Percentiles rank a stretch among this genome's conserved stretches.
These are phyloP conservation scores for Nothobranchius furzeri DNA, from an alignment of 2,113 vertebrate species.

Conservation along the genomic window DNA sequence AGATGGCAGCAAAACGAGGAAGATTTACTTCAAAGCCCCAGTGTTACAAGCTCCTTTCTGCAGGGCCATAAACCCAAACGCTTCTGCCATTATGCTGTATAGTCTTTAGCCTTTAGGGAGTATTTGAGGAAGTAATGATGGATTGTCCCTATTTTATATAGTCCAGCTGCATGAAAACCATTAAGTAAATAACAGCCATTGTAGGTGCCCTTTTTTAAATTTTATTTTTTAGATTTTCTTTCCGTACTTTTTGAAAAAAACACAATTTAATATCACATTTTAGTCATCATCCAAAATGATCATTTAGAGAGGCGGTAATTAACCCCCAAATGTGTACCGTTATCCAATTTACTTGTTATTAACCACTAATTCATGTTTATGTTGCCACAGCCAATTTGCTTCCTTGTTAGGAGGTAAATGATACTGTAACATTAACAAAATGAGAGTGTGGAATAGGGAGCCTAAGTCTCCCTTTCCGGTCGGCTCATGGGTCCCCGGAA, in stretches of 20 bases:
- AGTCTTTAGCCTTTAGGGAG: slow-evolving; percentile 65
- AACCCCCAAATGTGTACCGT: slow-evolving; percentile 76
- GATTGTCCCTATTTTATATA: slow-evolving; percentile 69
- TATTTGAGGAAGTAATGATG: slow-evolving; percentile 70
- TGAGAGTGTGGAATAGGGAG: not conserved
- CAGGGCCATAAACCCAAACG: slow-evolving; percentile 64
- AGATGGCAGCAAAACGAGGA: slow-evolving; percentile 35
- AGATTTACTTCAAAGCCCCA: slow-evolving; percentile 47
- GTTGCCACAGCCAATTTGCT: slow-evolving; percentile 76
- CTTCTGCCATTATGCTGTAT: slow-evolving; percentile 56
- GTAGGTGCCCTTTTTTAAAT: slow-evolving; percentile 47
- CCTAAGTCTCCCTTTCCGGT: too few species aligned
- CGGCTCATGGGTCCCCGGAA: too few species aligned
- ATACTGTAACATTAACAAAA: slow-evolving; percentile 60
- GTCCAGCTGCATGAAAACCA: slow-evolving; percentile 70
- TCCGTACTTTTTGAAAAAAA: slow-evolving; percentile 41
- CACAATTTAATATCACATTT: slow-evolving; percentile 74
- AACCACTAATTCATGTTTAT: slow-evolving; percentile 78
- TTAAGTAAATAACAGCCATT: slow-evolving; percentile 52
- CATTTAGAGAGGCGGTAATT: slow-evolving; percentile 76
- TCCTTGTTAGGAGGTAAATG: slow-evolving; percentile 80
- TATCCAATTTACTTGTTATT: slow-evolving; percentile 81
- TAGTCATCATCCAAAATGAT: slow-evolving; percentile 74
- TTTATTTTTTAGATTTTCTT: slow-evolving; percentile 33
- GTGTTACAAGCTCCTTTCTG: slow-evolving; percentile 34